phyloP scores from a whole-genome alignment of 1,140 invertebrate species.

The Apis florea region DNA sequence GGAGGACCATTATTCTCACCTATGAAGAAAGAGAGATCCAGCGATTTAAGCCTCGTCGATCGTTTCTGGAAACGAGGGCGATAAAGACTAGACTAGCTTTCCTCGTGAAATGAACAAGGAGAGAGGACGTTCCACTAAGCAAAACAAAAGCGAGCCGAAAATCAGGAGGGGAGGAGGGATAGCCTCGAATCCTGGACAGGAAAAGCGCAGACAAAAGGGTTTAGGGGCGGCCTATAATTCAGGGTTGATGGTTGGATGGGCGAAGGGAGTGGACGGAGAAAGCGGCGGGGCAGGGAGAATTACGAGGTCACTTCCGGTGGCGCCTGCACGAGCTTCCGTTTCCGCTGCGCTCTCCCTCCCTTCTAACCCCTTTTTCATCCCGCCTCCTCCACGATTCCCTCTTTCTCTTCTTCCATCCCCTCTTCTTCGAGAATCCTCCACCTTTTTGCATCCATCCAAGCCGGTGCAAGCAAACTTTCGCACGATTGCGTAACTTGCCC shows the following conservation, averaged over 20 bases:
- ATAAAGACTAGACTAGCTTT: slow-evolving; percentile 12
- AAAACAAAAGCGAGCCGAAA: slow-evolving; percentile 64
- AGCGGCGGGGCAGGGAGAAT: slow-evolving; percentile 72
- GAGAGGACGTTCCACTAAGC: slow-evolving; percentile 32
- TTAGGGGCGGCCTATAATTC: slow-evolving; percentile 79
- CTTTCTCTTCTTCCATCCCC: neutral
- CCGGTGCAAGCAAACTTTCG: slow-evolving; percentile 70
- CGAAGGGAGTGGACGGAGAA: slow-evolving; percentile 46
- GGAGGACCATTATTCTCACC: slow-evolving; percentile 3
- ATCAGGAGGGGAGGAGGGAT: slow-evolving; percentile 37
- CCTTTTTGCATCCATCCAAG: neutral
- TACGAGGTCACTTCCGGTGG: slow-evolving; percentile 81
- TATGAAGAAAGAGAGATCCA: slow-evolving; percentile 2
- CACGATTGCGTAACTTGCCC: slow-evolving; percentile 76
- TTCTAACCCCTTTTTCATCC: slow-evolving; percentile 53
- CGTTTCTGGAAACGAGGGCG: slow-evolving; percentile 21
- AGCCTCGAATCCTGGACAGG: slow-evolving; percentile 71
- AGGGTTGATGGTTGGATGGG: slow-evolving; percentile 78
- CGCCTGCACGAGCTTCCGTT: slow-evolving; percentile 79
- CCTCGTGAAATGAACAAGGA: slow-evolving; percentile 30
- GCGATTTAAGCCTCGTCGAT: slow-evolving; percentile 21
- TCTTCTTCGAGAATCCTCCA: neutral
- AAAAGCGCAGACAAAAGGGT: slow-evolving; percentile 79
- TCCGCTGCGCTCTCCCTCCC: slow-evolving; percentile 67
- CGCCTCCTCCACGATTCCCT: neutral